phyloP scores from a whole-genome alignment of 2,113 vertebrate genomes.

The Dicrurus megarhynchus region DNA sequence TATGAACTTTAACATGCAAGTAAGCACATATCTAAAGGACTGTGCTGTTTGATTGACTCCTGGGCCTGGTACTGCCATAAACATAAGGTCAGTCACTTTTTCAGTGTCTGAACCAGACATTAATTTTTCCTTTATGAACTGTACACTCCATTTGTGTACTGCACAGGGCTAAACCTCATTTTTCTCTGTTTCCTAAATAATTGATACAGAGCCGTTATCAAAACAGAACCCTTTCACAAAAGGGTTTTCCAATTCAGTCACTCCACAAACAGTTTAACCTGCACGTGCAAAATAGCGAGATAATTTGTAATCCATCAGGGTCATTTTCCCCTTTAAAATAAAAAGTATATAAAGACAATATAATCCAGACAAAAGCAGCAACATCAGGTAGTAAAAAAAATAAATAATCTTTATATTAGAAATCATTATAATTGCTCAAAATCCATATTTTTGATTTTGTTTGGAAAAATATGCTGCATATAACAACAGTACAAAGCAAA shows the following conservation, averaged over 20 bases:
- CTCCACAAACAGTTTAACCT: background rate
- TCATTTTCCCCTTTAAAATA: background rate
- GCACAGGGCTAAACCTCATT: background rate
- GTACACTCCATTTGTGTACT: background rate
- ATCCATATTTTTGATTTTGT: background rate
- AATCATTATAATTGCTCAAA: background rate
- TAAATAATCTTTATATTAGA: background rate
- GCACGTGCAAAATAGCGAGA: background rate
- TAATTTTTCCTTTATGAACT: slow-evolving; percentile 20
- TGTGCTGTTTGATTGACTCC: background rate
- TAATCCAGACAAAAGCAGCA: background rate
- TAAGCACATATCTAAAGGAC: background rate
- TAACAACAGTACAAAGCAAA: background rate
- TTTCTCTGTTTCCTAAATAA: slow-evolving; percentile 17
- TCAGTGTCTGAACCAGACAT: background rate
- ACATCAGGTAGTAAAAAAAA: background rate
- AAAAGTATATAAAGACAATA: background rate
- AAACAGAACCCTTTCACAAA: background rate
- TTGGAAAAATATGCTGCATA: background rate
- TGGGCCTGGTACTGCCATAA: background rate
- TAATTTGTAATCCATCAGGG: background rate
- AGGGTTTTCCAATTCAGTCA: background rate
- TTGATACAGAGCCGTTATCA: background rate
- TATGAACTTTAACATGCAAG: background rate
- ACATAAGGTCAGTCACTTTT: slow-evolving; percentile 17